Evolutionary conservation across 2,113 vertebrate species (phyloP), one percentile per base, ranked within the genome.

Genomic region (Indicator indicator): DNA sequence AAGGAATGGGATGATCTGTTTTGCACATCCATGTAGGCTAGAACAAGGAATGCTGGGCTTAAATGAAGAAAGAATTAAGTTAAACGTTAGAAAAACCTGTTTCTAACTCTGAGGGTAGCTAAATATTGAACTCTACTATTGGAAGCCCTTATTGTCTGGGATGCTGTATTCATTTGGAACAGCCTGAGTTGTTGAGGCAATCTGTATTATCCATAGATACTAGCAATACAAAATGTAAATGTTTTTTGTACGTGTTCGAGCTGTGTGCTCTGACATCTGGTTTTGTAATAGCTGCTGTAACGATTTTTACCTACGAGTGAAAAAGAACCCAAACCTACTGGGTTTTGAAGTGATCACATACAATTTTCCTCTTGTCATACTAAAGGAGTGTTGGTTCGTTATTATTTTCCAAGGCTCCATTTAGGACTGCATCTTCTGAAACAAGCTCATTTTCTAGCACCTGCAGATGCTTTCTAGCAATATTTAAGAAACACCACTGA

Each of bases 211-310:
- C 65, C 79, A 27, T 59, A 78, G 50, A 24, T 26, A 52, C 23
- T 52, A 52, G 50, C 50, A 52, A 26, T 52, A 86, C 50, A 88
- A 65, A 84, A 86, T 12, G 72, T 36, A 84, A 48, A 50, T 72
- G 82, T 65, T 86, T 89, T 69, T 59, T 84, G 58, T 46, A 59
- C 18, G 19, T 72, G 75, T 82, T 50, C 94, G 94, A 90, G 79
- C 2, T 0, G 0, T 63, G n/a, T 92, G 73, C 69, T 90, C 67
- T 70, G 55, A 72, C 83, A 93, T 84, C 76, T 94, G 90, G 36
- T 69, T 93, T 89, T 84, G 24, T 72, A 86, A 84, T 46, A 82
- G 74, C 36, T 86, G 40, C 59, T 7, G 7, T 59, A 84, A 90
- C 84, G 89, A 92, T 89, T 86, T 93, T 75, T 69, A 79, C 65